Conservation (phyloP, 2,888 invertebrate species). For the Pseudolycoriella hygida region DNA sequence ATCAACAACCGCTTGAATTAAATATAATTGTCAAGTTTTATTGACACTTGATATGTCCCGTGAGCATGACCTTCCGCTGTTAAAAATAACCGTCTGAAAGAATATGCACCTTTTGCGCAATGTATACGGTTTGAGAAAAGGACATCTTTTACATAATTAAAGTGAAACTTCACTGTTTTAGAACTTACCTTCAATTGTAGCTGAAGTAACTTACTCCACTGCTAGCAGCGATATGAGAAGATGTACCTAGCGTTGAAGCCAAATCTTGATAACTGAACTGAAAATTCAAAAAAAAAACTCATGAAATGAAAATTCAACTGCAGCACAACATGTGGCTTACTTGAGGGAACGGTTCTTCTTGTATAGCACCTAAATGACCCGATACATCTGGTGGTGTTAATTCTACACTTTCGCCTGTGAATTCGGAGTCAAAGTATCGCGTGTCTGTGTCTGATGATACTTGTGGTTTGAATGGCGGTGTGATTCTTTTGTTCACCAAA, state of each 20-base stretch:
- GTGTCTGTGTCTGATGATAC: conserved; percentile 95
- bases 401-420: conserved; percentile 93
- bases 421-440: conserved; percentile 93
- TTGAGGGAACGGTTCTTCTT: conserved; percentile 51
- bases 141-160: no score
- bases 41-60: no score
- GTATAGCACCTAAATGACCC: conserved; percentile 36
- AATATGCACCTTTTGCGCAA: no score
- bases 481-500: conserved; percentile 79
- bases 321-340: conserved; percentile 15
- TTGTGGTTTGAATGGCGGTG: conserved; percentile 84
- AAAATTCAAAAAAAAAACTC: conserved; percentile 21
- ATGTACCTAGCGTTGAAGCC: conserved; percentile 44
- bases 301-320: neutral
- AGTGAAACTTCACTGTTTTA: no score
- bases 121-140: no score
- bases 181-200: no score
- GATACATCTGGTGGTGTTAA: conserved; percentile 79
- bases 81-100: no score
- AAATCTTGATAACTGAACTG: conserved; percentile 72
- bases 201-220: neutral
- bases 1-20: no score
- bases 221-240: conserved; percentile 31
- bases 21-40: no score
- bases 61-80: no score